Percentiles rank a stretch among this genome's conserved stretches.
Conservation (phyloP, 2,797 vertebrate genomes). For the Echeneis naucrates region DNA sequence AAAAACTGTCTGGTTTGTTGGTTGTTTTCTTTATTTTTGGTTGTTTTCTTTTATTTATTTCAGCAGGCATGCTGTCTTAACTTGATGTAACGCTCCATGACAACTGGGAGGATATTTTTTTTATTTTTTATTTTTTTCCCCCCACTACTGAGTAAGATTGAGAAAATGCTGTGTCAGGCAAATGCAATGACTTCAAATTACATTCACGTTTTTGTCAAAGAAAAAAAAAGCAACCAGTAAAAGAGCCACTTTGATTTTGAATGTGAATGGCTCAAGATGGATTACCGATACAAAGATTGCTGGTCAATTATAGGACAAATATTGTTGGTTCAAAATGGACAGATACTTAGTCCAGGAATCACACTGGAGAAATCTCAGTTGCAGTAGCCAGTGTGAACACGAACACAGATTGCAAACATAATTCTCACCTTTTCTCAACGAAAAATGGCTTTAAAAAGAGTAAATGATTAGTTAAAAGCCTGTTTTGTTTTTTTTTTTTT, state of each 20-base stretch:
- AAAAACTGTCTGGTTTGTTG: neutral
- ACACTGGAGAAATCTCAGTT: conserved; percentile 5
- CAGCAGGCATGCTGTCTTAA: neutral
- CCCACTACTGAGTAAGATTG: neutral
- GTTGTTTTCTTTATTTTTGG: neutral
- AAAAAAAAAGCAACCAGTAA: neutral
- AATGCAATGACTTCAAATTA: neutral
- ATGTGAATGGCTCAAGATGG: conserved; percentile 9
- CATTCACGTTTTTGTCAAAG: neutral
- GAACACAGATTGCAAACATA: neutral
- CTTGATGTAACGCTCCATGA: conserved; percentile 2
- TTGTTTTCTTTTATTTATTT: neutral
- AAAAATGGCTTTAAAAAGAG: neutral
- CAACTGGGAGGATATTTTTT: neutral
- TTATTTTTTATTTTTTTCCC: too few relatives aligned
- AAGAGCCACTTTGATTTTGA: neutral
- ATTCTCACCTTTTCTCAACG: neutral
- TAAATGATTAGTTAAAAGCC: conserved; percentile 3
- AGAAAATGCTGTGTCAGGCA: neutral
- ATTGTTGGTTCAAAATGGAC: conserved; percentile 13
- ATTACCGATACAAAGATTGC: conserved; percentile 24
- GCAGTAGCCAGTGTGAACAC: neutral
- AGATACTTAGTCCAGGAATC: conserved; percentile 44
- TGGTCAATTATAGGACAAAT: conserved; percentile 41
- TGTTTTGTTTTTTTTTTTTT: too few relatives aligned